Evolutionary conservation across 2,888 invertebrate species (phyloP), one percentile per base, ranked within the genome.

Genomic region (Horisme vitalbata): DNA sequence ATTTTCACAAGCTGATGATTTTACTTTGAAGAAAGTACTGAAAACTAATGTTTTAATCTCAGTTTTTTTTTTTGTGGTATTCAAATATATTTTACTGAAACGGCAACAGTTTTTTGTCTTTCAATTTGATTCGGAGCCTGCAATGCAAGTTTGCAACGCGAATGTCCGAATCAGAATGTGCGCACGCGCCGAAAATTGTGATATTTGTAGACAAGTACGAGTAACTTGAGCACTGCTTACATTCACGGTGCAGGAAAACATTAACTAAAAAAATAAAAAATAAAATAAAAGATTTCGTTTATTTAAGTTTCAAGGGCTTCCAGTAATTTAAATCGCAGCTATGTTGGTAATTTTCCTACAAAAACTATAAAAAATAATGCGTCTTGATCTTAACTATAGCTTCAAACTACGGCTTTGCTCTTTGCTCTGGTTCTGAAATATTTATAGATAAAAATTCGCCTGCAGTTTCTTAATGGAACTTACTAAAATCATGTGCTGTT

Each of bases 141-240:
- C 39, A 36, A 18, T 36, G 55, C 58, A 48, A 47, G 57, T 45
- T 55, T 52, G 61, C 51, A 60, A 61, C 65, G 49, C 65, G 72
- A 66, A 61, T 64, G 75, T 65, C 63, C 53, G 71, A 52, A 53
- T 57, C 63, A 59, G 74, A 87, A 71, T 87, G 88, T 69, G 73
- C 78, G 73, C 71, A 48, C 55, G 65, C 73, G 78, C 74, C 79
- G 67, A 77, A 76, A 65, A 64, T 65, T 60, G 65, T 69, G 72
- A 71, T 86, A 85, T 87, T 86, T 87, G 87, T 87, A 86, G 69
- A 65, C 59, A 4, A 33, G 33, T 32, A 45, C 45, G 26, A 34
- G 18, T n/a, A 18, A 18, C 18, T 4, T 18, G 21, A 39, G 46
- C 50, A 41, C 4, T 31, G 27, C 36, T 14, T 26, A 32, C 45